Evolutionary conservation across 2,113 vertebrate genomes (phyloP), one percentile per base, ranked within the genome.

Genomic region (Larimichthys crocea): DNA sequence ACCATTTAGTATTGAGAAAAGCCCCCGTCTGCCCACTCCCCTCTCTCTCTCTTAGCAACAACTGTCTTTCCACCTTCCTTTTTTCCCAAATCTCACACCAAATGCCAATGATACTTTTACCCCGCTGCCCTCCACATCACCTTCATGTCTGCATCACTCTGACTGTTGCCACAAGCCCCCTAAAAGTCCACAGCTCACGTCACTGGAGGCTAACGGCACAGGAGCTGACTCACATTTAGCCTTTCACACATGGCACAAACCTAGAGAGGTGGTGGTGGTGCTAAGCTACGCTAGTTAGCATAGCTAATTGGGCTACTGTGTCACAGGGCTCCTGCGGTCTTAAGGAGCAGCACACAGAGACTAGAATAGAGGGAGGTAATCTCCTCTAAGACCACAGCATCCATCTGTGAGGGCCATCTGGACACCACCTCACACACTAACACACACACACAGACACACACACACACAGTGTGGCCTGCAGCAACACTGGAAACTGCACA

Each of bases 331-430:
- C 85, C 85, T 71, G 88, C 35, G 24, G 90, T 92, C 83, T 94
- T 93, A 92, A 94, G 88, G 86, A 92, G 89, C 75, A 65, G 80
- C 1, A 11, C 1, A 11, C 66, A 44, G 78, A 78, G 85, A 22
- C 78, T 22, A 92, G 87, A 95, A 94, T 89, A 94, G 89, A 95
- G 90, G 90, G 92, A 86, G 89, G 94, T 92, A 96, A 97, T 96
- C 95, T 94, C 93, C 73, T 92, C 92, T 96, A 96, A 95, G 93
- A 95, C 94, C 93, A 88, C 90, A 88, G 88, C 86, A 92, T 91
- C 94, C 96, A 97, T 96, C 95, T 97, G 96, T 89, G 93, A 94
- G 76, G 87, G 87, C 96, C 96, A 96, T 96, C 94, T 96, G 95
- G 93, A 88, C 84, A 0, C 56, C 80, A 75, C 64, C 69, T 75